These are phyloP conservation scores for Cecropterus lyciades DNA, from an alignment of 1,140 invertebrate genomes.

Conservation along the genomic window DNA sequence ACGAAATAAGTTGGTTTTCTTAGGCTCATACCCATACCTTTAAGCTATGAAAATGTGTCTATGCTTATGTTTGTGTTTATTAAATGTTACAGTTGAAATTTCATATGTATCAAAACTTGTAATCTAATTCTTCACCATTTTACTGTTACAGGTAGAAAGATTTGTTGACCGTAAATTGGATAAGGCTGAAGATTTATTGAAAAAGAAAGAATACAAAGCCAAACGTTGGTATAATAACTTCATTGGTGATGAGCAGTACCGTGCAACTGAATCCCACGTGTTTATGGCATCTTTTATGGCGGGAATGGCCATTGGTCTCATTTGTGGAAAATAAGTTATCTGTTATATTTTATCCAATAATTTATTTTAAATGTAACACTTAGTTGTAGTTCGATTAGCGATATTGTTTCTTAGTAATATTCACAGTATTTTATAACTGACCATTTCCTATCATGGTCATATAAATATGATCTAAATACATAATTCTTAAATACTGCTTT, in stretches of 20 bases:
- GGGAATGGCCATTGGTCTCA: constrained; percentile 88
- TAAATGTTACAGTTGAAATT: too few relatives aligned
- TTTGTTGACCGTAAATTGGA: constrained; percentile 91
- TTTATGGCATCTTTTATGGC: constrained; percentile 90
- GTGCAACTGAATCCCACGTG: constrained; percentile 89
- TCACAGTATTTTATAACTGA: constrained; percentile 1
- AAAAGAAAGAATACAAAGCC: constrained; percentile 87
- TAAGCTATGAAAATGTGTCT: too few relatives aligned
- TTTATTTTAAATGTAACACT: neutral
- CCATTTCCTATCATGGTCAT: neutral
- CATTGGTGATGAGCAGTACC: constrained; percentile 86
- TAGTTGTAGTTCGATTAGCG: neutral
- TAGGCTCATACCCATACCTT: too few relatives aligned
- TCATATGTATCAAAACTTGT: too few relatives aligned
- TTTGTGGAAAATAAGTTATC: constrained; percentile 74
- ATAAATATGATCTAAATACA: neutral
- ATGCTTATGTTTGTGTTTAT: too few relatives aligned
- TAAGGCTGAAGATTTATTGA: constrained; percentile 89
- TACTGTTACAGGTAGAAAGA: constrained; percentile 88
- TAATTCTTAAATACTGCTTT: neutral
- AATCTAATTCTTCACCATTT: too few relatives aligned
- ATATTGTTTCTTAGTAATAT: constrained; percentile 2
- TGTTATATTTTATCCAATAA: neutral
- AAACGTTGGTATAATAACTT: constrained; percentile 89
- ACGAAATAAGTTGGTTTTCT: too few relatives aligned